Percentiles rank a stretch among this genome's conserved stretches.
phyloP scores from a whole-genome alignment of 2,797 vertebrate genomes.

The Hafferia zeledoni region DNA sequence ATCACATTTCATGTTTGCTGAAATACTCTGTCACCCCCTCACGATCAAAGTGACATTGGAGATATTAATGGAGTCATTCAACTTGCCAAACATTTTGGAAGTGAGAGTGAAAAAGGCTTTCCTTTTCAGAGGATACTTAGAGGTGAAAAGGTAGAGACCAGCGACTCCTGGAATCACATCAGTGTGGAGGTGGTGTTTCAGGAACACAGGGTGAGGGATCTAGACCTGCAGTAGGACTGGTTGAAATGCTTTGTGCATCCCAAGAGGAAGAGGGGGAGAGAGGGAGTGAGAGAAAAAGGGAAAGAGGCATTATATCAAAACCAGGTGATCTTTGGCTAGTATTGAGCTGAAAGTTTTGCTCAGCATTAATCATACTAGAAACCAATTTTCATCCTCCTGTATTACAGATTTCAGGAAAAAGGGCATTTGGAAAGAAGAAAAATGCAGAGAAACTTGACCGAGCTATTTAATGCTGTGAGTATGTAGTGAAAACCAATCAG shows the following conservation, averaged over 20 bases:
- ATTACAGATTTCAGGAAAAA: conserved; percentile 32
- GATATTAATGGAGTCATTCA: conserved; percentile 5
- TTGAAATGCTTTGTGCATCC: conserved; percentile 43
- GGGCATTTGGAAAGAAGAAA: conserved; percentile 19
- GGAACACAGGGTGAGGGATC: neutral
- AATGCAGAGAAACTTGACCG: neutral
- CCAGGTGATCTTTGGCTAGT: conserved; percentile 28
- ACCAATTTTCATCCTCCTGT: conserved; percentile 31
- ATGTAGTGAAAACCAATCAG: neutral
- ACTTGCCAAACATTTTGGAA: conserved; percentile 20
- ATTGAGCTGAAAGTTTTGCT: conserved; percentile 55
- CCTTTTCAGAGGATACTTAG: neutral
- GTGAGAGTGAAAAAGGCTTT: conserved; percentile 18
- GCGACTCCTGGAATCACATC: neutral
- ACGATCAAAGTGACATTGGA: neutral
- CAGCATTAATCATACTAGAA: conserved; percentile 45
- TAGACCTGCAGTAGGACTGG: neutral
- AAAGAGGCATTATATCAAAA: conserved; percentile 42
- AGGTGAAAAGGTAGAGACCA: conserved; percentile 28
- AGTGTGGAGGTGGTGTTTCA: neutral
- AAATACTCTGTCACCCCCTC: conserved; percentile 34
- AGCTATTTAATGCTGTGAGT: conserved; percentile 17
- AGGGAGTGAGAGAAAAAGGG: neutral
- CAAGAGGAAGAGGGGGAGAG: neutral
- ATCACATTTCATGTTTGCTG: conserved; percentile 37